Evolutionary conservation across 2,888 invertebrate genomes (phyloP).

Genomic region (Crioceris asparagi): DNA sequence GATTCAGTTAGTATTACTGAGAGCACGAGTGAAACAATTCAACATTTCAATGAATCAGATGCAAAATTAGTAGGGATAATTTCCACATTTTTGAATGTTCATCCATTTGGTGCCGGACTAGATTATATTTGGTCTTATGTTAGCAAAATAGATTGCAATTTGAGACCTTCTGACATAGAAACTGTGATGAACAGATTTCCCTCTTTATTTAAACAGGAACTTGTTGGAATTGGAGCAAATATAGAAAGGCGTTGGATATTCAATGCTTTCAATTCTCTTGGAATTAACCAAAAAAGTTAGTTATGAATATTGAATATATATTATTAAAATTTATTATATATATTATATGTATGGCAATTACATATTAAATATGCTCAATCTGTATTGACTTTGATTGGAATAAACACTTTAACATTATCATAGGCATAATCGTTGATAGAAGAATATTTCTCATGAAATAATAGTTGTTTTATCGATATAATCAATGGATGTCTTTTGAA

Average conservation of each 20-base stretch:
- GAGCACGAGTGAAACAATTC: constrained; percentile 8
- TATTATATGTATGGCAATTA: too few relatives aligned
- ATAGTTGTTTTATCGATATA: too few relatives aligned
- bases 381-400: too few relatives aligned
- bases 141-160: constrained; percentile 62
- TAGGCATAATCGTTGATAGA: too few relatives aligned
- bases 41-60: constrained; percentile 42
- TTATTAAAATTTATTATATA: too few relatives aligned
- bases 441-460: too few relatives aligned
- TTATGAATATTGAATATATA: too few relatives aligned
- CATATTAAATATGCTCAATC: too few relatives aligned
- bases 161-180: constrained; percentile 67
- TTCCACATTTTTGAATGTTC: constrained; percentile 83
- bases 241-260: constrained; percentile 83
- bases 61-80: constrained; percentile 77
- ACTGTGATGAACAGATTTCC: constrained; percentile 65
- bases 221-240: constrained; percentile 74
- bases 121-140: constrained; percentile 88
- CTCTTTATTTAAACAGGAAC: constrained; percentile 67
- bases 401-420: too few relatives aligned
- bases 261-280: constrained; percentile 49
- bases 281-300: too few relatives aligned
- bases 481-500: too few relatives aligned
- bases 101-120: constrained; percentile 84
- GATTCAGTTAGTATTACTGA: constrained; percentile 28